phyloP scores from a whole-genome alignment of 2,888 invertebrate species.

The Drosophila parthenogenetica region DNA sequence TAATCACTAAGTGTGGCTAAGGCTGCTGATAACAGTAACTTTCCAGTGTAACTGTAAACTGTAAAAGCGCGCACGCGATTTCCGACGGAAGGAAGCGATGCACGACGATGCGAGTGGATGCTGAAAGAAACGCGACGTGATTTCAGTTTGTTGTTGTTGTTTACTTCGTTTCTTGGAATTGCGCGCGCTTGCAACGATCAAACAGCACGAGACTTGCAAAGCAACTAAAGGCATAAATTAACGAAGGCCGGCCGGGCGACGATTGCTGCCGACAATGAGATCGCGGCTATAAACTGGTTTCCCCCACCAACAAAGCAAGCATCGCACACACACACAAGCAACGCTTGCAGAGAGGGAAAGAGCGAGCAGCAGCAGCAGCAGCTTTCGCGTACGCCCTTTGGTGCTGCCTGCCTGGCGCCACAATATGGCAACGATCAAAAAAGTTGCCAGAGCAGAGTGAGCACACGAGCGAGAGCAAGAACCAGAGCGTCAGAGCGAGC shows the following conservation, averaged over 20 bases:
- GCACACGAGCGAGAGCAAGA: constrained; percentile 20
- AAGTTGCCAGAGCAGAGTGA: constrained; percentile 34
- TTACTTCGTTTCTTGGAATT: constrained; percentile 64
- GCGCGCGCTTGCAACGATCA: constrained; percentile 78
- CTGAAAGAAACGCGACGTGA: constrained; percentile 28
- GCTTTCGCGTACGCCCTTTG: constrained; percentile 72
- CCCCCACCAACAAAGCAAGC: constrained; percentile 40
- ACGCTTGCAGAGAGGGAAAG: constrained; percentile 10
- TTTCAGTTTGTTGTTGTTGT: neutral
- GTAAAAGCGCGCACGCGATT: constrained; percentile 35
- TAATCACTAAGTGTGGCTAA: constrained; percentile 10
- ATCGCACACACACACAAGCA: constrained; percentile 9
- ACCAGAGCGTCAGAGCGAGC: constrained; percentile 6
- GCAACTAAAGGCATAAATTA: constrained; percentile 85
- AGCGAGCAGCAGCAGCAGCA: constrained; percentile 46
- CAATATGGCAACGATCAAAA: constrained; percentile 84
- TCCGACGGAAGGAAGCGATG: constrained; percentile 73
- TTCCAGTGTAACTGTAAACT: constrained; percentile 1
- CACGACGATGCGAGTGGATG: constrained; percentile 16
- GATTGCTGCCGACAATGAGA: constrained; percentile 69
- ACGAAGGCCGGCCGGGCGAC: constrained; percentile 73
- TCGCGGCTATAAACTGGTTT: constrained; percentile 79
- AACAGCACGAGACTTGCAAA: constrained; percentile 83
- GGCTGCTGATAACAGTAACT: constrained; percentile 31
- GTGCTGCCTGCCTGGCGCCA: constrained; percentile 63